Evolutionary conservation across 2,888 invertebrate genomes (phyloP).

Genomic region (Ormia ochracea): DNA sequence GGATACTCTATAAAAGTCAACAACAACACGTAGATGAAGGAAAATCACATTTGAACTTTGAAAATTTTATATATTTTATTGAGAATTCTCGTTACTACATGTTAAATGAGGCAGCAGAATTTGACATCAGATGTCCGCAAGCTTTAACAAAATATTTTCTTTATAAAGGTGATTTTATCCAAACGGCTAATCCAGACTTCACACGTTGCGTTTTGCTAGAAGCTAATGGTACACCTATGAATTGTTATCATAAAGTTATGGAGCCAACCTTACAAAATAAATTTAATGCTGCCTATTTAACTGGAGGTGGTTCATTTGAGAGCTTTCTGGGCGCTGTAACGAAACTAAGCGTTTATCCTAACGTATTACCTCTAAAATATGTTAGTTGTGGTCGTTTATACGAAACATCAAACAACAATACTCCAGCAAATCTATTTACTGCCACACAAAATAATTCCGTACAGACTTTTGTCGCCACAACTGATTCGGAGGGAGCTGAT

Average conservation of each 20-base stretch:
- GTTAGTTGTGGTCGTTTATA: slow-evolving; percentile 86
- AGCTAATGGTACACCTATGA: slow-evolving; percentile 80
- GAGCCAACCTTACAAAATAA: slow-evolving; percentile 77
- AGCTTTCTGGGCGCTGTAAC: slow-evolving; percentile 83
- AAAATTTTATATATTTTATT: slow-evolving; percentile 71
- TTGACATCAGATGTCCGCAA: slow-evolving; percentile 79
- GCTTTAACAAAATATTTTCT: slow-evolving; percentile 72
- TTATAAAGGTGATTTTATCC: slow-evolving; percentile 79
- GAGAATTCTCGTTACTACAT: slow-evolving; percentile 80
- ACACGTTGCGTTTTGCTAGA: slow-evolving; percentile 85
- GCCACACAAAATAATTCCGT: slow-evolving; percentile 84
- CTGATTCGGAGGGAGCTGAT: slow-evolving; percentile 78
- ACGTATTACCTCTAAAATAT: slow-evolving; percentile 83
- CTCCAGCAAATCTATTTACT: slow-evolving; percentile 79
- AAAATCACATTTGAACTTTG: slow-evolving; percentile 73
- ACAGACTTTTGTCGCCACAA: slow-evolving; percentile 81
- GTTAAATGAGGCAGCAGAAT: slow-evolving; percentile 84
- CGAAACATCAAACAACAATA: slow-evolving; percentile 67
- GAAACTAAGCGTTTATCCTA: slow-evolving; percentile 81
- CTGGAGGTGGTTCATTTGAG: slow-evolving; percentile 85
- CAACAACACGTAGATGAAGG: slow-evolving; percentile 47
- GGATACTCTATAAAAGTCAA: slow-evolving; percentile 68
- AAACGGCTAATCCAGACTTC: slow-evolving; percentile 88
- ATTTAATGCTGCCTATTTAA: slow-evolving; percentile 83
- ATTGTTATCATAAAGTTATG: slow-evolving; percentile 81